Evolutionary conservation across 1,140 invertebrate genomes (phyloP).

Genomic region (Papilio xuthus): DNA sequence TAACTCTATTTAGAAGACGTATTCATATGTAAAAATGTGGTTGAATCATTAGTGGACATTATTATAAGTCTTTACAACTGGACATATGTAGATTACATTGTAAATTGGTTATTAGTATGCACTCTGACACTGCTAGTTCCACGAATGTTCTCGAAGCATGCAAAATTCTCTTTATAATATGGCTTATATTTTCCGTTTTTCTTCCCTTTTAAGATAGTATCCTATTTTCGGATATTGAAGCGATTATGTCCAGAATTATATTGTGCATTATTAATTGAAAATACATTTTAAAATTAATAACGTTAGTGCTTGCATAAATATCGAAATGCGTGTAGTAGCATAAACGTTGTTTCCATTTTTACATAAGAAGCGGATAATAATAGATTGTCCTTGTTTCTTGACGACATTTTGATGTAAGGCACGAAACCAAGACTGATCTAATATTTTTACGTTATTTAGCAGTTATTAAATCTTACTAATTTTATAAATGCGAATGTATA

Average conservation of each 20-base stretch:
- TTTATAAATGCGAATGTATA: no score
- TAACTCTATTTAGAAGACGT: background rate
- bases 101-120: background rate
- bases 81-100: constrained; percentile 1
- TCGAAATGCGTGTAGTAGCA: background rate
- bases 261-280: background rate
- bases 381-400: constrained; percentile 2
- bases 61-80: background rate
- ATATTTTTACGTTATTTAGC: background rate
- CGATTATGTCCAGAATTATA: no score
- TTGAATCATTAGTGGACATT: background rate
- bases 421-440: background rate
- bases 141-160: background rate
- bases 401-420: background rate
- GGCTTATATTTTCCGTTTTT: background rate
- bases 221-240: no score
- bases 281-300: background rate
- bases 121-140: background rate
- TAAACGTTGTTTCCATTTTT: background rate
- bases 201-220: background rate
- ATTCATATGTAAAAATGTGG: background rate
- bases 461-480: background rate
- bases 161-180: background rate
- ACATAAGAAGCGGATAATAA: background rate
- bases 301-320: background rate